These are phyloP conservation scores for Pandemis cinnamomeana DNA, from an alignment of 2,888 invertebrate species.

Conservation along the genomic window DNA sequence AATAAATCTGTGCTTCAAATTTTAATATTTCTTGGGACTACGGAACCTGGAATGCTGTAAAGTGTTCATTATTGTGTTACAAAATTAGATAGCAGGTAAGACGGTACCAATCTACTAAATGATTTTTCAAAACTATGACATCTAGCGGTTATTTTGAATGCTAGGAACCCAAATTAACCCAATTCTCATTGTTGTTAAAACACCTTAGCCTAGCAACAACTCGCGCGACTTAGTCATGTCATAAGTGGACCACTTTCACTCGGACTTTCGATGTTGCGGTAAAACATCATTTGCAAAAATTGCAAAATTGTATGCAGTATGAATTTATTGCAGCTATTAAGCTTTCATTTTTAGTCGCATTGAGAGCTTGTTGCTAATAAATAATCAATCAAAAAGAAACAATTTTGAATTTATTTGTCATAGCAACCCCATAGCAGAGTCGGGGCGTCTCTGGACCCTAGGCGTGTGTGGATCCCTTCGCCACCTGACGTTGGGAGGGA, in stretches of 20 bases:
- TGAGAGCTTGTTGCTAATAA: too few relatives aligned
- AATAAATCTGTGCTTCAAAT: too few relatives aligned
- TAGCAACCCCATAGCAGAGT: constrained; percentile 74
- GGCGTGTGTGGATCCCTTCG: constrained; percentile 73
- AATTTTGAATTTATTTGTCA: background rate
- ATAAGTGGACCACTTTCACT: background rate
- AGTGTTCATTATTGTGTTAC: too few relatives aligned
- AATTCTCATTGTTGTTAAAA: background rate
- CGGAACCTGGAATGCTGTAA: too few relatives aligned
- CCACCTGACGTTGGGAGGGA: constrained; percentile 62
- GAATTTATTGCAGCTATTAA: background rate
- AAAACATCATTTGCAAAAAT: background rate
- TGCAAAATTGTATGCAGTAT: background rate
- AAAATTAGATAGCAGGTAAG: too few relatives aligned
- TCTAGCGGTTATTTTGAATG: too few relatives aligned
- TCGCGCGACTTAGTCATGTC: background rate
- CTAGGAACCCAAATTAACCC: background rate
- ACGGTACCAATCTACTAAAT: too few relatives aligned
- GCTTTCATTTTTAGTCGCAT: too few relatives aligned
- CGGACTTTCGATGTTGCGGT: background rate
- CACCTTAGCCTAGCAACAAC: background rate
- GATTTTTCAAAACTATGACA: too few relatives aligned
- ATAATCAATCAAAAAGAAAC: background rate
- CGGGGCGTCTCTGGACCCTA: constrained; percentile 73
- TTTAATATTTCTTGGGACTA: too few relatives aligned